Conservation (phyloP, 2,113 vertebrate species). For the Misgurnus anguillicaudatus region DNA sequence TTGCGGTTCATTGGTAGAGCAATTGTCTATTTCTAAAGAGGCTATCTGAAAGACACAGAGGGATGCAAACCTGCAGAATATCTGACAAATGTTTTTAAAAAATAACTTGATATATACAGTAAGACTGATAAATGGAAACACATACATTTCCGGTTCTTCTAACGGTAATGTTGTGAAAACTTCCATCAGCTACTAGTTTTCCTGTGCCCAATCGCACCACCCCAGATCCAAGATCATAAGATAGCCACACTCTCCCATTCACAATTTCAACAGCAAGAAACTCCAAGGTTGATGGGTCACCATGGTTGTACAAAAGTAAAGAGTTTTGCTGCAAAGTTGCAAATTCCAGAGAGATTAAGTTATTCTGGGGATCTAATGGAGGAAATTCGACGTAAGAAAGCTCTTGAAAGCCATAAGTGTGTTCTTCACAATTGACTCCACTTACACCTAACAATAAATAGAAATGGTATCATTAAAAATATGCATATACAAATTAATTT, state of each 20-base stretch:
- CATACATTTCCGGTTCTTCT: slow-evolving; percentile 75
- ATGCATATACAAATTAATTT: background rate
- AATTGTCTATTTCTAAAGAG: slow-evolving; percentile 74
- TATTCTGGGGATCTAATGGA: slow-evolving; percentile 71
- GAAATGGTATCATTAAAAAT: background rate
- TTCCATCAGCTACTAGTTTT: slow-evolving; percentile 73
- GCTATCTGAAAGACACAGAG: slow-evolving; percentile 66
- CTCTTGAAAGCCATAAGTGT: slow-evolving; percentile 76
- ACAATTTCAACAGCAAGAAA: slow-evolving; percentile 75
- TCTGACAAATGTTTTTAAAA: slow-evolving; percentile 8
- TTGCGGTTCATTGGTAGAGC: slow-evolving; percentile 60
- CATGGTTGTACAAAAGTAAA: slow-evolving; percentile 73
- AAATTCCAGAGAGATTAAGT: slow-evolving; percentile 75
- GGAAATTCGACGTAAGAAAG: slow-evolving; percentile 77
- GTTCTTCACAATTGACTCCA: slow-evolving; percentile 70
- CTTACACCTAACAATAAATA: slow-evolving; percentile 61
- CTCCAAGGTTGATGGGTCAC: slow-evolving; percentile 61
- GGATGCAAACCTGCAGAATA: background rate
- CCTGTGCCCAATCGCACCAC: slow-evolving; percentile 67
- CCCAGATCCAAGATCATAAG: slow-evolving; percentile 75
- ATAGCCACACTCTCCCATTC: slow-evolving; percentile 64
- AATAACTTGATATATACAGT: background rate
- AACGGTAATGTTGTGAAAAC: slow-evolving; percentile 71
- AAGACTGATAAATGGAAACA: background rate
- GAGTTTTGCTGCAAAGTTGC: slow-evolving; percentile 70